Conservation (phyloP, 2,113 vertebrate species). For the Pseudonaja textilis region DNA sequence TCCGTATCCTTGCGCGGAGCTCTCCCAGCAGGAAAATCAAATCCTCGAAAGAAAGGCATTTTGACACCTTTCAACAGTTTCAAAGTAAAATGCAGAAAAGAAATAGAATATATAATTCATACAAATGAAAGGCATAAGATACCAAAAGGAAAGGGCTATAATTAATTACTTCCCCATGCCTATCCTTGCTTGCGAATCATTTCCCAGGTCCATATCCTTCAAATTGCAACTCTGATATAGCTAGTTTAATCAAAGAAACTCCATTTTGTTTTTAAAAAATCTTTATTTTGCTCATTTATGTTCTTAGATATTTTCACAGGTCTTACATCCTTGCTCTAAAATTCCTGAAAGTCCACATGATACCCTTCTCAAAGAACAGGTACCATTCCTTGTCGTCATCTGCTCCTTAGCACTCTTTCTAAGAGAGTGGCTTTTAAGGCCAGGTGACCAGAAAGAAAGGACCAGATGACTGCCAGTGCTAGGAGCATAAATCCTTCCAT, state of each 20-base stretch:
- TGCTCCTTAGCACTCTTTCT: not conserved
- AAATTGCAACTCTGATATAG: not conserved
- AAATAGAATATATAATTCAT: not conserved
- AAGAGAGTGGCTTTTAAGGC: not conserved
- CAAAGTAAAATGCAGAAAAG: not conserved
- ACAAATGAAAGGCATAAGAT: not conserved
- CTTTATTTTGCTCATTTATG: not conserved
- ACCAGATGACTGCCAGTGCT: not conserved
- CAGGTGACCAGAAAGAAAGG: not conserved
- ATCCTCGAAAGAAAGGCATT: too few relatives aligned
- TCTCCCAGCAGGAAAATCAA: too few relatives aligned
- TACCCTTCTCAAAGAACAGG: not conserved
- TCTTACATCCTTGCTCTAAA: not conserved
- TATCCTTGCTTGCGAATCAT: not conserved
- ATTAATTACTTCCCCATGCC: not conserved
- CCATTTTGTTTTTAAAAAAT: not conserved
- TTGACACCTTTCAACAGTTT: not conserved
- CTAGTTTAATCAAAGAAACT: not conserved
- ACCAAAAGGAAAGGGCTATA: not conserved
- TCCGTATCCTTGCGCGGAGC: too few relatives aligned
- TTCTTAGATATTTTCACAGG: not conserved
- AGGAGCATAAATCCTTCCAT: not conserved
- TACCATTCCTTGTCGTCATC: not conserved
- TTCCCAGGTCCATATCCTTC: not conserved
- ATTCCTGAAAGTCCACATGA: not conserved